Evolutionary conservation across 1,140 invertebrate genomes (phyloP).

Genomic region (Meloidogyne hapla): DNA sequence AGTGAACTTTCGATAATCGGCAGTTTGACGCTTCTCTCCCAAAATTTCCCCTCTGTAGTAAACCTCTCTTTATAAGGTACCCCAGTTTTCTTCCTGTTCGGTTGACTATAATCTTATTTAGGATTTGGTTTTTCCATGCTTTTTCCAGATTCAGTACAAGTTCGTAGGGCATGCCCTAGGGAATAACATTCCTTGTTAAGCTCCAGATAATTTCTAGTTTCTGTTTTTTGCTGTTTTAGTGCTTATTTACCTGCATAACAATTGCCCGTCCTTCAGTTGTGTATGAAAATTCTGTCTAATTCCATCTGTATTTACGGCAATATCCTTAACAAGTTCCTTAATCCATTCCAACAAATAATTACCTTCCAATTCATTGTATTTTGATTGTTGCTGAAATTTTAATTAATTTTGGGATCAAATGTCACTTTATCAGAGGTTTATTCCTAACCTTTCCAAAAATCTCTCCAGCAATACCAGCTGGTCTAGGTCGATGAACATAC

Average conservation of each 20-base stretch:
- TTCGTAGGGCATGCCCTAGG: too few relatives aligned
- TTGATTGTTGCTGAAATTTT: constrained; percentile 65
- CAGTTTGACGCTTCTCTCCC: too few relatives aligned
- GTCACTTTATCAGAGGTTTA: background rate
- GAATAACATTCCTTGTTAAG: too few relatives aligned
- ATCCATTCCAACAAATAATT: constrained; percentile 87
- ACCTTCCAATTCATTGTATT: constrained; percentile 88
- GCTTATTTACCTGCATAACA: constrained; percentile 55
- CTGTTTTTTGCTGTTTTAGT: too few relatives aligned
- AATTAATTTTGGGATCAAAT: background rate
- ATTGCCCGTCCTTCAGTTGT: constrained; percentile 54
- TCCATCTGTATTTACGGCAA: constrained; percentile 75
- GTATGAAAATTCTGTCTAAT: constrained; percentile 79
- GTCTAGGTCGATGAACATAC: background rate
- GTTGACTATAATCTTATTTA: too few relatives aligned
- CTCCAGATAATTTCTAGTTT: too few relatives aligned
- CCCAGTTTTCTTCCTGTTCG: too few relatives aligned
- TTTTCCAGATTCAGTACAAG: too few relatives aligned
- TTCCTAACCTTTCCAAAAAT: constrained; percentile 55
- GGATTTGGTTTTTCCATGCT: too few relatives aligned
- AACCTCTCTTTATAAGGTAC: too few relatives aligned
- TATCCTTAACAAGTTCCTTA: constrained; percentile 75
- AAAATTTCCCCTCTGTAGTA: too few relatives aligned
- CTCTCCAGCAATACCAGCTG: constrained; percentile 44
- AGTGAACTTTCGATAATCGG: too few relatives aligned